A percentile compares a stretch with the other conserved stretches of the same genome.
These are phyloP conservation scores for Hirundichthys speculiger DNA, from an alignment of 2,113 vertebrate species.

Conservation along the genomic window DNA sequence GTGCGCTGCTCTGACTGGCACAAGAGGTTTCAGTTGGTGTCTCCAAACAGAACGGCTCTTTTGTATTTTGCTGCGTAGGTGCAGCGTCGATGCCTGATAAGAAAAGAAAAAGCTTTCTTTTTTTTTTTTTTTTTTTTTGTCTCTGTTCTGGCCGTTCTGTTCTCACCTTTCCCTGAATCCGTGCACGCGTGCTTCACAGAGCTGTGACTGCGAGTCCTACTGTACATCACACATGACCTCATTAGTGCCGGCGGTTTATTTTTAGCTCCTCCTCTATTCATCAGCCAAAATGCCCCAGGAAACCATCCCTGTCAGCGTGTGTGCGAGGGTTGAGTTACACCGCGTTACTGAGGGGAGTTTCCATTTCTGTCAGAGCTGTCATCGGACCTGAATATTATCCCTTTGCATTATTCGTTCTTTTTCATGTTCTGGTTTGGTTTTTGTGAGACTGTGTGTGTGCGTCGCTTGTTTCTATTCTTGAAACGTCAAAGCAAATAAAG, in stretches of 20 bases:
- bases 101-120: too few relatives aligned
- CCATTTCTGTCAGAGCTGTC: conserved; percentile 13
- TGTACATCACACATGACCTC: conserved; percentile 79
- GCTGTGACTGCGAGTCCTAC: conserved; percentile 40
- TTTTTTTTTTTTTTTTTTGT: too few relatives aligned
- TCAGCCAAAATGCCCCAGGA: conserved; percentile 60
- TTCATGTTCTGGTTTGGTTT: too few relatives aligned
- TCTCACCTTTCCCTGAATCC: neutral
- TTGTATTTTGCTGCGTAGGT: too few relatives aligned
- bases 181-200: conserved; percentile 15
- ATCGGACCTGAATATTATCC: neutral
- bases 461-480: too few relatives aligned
- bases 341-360: conserved; percentile 7
- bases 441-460: too few relatives aligned
- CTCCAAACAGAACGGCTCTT: too few relatives aligned
- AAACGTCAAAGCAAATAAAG: too few relatives aligned
- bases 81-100: too few relatives aligned
- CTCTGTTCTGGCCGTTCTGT: neutral
- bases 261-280: conserved; percentile 70
- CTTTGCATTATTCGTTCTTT: neutral
- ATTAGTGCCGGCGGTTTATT: conserved; percentile 71
- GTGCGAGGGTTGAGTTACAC: neutral
- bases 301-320: conserved; percentile 14
- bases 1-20: too few relatives aligned
- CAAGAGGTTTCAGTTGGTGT: too few relatives aligned